Percentiles rank a stretch among this genome's conserved stretches.
Conservation (phyloP, 2,113 vertebrate genomes). For the Nothoprocta pentlandii region DNA sequence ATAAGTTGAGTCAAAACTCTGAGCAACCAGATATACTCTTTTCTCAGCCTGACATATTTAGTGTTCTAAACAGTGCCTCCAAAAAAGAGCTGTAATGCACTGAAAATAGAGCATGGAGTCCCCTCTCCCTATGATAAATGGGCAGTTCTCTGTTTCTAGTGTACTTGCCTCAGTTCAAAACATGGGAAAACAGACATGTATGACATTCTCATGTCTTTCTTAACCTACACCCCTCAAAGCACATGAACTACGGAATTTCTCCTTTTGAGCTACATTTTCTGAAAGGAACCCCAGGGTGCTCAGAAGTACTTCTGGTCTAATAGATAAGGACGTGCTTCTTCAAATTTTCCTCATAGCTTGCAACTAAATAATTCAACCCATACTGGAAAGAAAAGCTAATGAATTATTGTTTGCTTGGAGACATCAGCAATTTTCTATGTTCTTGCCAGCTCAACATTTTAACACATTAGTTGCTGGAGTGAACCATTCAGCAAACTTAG, state of each 20-base stretch:
- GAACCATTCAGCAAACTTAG: background rate
- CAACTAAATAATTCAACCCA: background rate
- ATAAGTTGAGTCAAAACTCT: background rate
- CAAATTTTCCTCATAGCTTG: background rate
- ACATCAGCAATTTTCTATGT: background rate
- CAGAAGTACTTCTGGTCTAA: background rate
- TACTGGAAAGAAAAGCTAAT: constrained; percentile 7
- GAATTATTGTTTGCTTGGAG: background rate
- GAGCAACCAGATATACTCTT: background rate
- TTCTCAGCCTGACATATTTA: background rate
- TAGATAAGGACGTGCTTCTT: background rate
- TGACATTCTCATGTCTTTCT: background rate
- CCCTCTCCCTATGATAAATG: background rate
- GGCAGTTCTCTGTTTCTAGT: background rate
- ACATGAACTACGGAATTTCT: background rate
- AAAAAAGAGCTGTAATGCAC: background rate
- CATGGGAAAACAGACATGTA: background rate
- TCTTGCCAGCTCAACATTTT: background rate
- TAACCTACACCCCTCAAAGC: background rate
- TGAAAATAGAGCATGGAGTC: background rate
- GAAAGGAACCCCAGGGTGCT: background rate
- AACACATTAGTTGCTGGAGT: background rate
- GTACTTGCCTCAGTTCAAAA: background rate
- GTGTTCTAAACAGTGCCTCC: background rate
- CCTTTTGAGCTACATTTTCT: background rate